These are phyloP conservation scores for Saccostrea glomerata DNA, from an alignment of 1,140 invertebrate genomes.

Conservation along the genomic window DNA sequence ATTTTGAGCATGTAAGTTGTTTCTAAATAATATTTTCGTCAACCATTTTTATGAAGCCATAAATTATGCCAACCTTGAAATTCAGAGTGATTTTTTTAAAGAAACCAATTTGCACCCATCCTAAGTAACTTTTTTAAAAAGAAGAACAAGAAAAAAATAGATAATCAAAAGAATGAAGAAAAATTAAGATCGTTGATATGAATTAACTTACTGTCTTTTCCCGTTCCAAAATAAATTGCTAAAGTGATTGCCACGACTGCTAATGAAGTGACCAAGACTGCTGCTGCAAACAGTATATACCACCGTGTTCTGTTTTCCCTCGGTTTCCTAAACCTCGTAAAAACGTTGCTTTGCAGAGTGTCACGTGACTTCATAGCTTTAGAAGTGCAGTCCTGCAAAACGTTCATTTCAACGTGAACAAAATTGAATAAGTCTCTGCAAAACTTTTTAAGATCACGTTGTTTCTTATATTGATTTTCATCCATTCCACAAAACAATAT, in stretches of 20 bases:
- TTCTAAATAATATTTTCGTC: too few species aligned
- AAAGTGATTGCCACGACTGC: neutral
- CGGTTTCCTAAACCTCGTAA: slow-evolving; percentile 1
- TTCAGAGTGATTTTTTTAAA: too few species aligned
- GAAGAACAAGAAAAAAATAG: too few species aligned
- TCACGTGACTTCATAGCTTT: slow-evolving; percentile 24
- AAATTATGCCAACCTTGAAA: too few species aligned
- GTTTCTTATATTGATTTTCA: neutral
- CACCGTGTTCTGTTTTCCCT: slow-evolving; percentile 4
- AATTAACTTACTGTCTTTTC: neutral
- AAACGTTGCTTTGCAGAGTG: neutral
- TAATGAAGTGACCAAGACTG: neutral
- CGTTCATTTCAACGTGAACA: slow-evolving; percentile 31
- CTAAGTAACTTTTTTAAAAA: too few species aligned
- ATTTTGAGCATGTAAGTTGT: too few species aligned
- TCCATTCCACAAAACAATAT: neutral
- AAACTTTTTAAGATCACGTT: neutral
- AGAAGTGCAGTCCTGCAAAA: slow-evolving; percentile 11
- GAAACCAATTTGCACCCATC: too few species aligned
- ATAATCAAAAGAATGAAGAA: too few species aligned
- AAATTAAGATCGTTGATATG: too few species aligned
- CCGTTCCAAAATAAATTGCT: slow-evolving; percentile 21
- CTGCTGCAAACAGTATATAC: slow-evolving; percentile 14
- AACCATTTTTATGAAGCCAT: too few species aligned
- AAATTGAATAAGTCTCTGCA: slow-evolving; percentile 1